Conservation (phyloP, 2,888 invertebrate genomes). For the Meganola albula region DNA sequence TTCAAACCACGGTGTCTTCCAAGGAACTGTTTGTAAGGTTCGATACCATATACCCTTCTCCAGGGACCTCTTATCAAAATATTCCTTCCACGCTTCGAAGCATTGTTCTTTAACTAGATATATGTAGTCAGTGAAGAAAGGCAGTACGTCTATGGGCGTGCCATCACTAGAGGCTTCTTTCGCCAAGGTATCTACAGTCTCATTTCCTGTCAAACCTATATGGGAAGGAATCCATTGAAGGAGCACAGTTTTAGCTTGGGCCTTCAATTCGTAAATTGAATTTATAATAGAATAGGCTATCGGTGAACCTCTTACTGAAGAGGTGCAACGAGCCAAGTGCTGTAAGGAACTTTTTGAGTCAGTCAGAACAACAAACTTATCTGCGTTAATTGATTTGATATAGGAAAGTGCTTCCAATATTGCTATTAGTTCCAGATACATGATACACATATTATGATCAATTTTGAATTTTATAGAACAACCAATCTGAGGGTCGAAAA, state of each 20-base stretch:
- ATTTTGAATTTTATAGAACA: background rate
- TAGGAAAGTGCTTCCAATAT: background rate
- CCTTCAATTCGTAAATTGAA: background rate
- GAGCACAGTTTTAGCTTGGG: background rate
- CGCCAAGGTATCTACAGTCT: too few relatives aligned
- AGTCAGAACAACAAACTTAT: background rate
- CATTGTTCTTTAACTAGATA: too few relatives aligned
- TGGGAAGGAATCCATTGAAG: constrained; percentile 1
- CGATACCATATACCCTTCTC: too few relatives aligned
- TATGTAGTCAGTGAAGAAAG: too few relatives aligned
- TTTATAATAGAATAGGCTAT: background rate
- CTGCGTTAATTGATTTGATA: background rate
- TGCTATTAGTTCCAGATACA: background rate
- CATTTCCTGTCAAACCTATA: too few relatives aligned
- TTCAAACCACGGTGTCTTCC: too few relatives aligned
- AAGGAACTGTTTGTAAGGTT: too few relatives aligned
- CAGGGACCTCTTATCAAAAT: too few relatives aligned
- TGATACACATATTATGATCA: background rate
- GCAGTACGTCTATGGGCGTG: too few relatives aligned
- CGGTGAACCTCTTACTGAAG: background rate
- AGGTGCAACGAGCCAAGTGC: constrained; percentile 1
- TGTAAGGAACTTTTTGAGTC: background rate
- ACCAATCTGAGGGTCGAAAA: background rate
- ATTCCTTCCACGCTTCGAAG: too few relatives aligned
- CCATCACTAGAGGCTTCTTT: too few relatives aligned